A percentile compares a stretch with the other conserved stretches of the same genome.
Evolutionary conservation across 1,140 invertebrate genomes (phyloP).

Genomic region (Tigriopus japonicus): DNA sequence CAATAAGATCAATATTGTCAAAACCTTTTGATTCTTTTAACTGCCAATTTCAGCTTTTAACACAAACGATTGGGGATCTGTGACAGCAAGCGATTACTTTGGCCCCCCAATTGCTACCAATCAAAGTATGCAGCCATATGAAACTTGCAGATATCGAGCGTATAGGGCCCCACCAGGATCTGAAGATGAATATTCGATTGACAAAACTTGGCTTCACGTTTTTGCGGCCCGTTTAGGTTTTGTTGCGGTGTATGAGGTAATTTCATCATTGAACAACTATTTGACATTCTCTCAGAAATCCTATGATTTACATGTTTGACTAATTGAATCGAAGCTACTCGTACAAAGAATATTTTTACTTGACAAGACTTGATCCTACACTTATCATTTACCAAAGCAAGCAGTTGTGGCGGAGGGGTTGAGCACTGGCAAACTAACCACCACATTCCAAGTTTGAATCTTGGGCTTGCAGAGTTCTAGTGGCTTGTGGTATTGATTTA

Average conservation of each 20-base stretch:
- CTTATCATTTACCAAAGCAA: no score
- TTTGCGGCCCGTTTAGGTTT: conserved; percentile 78
- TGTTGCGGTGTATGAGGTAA: conserved; percentile 79
- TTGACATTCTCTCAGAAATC: background rate
- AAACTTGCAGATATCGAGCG: conserved; percentile 60
- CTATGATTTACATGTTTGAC: background rate
- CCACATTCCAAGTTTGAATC: no score
- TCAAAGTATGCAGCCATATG: conserved; percentile 12
- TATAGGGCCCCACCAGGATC: conserved; percentile 54
- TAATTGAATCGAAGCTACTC: no score
- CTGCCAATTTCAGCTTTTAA: background rate
- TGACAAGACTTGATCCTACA: no score
- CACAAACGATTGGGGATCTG: background rate
- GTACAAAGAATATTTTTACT: no score
- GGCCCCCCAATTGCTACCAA: background rate
- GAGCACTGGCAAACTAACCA: no score
- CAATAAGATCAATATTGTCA: background rate
- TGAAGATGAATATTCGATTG: conserved; percentile 50
- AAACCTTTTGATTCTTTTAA: background rate
- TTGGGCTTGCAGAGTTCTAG: no score
- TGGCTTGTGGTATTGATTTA: no score
- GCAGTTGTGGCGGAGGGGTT: no score
- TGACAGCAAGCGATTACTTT: conserved; percentile 14
- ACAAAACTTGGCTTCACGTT: conserved; percentile 78
- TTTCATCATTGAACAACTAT: conserved; percentile 13